A percentile compares a stretch with the other conserved stretches of the same genome.
phyloP scores from a whole-genome alignment of 2,113 vertebrate genomes.

The Myotis brandtii region DNA sequence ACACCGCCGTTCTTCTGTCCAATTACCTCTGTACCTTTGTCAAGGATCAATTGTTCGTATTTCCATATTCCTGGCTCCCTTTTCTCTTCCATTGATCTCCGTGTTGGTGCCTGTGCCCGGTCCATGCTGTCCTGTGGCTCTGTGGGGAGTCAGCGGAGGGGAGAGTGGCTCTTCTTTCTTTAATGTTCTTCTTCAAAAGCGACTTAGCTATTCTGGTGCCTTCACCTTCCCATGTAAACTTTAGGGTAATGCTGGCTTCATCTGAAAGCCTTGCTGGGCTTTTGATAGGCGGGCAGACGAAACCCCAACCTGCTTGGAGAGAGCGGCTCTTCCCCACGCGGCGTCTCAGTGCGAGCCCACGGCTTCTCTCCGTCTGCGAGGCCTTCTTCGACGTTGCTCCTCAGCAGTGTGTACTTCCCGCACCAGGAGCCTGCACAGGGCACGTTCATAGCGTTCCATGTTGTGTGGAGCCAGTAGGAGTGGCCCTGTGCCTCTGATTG shows the following conservation, averaged over 20 bases:
- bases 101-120: not conserved
- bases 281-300: not conserved
- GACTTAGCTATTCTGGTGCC: not conserved
- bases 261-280: not conserved
- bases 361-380: not conserved
- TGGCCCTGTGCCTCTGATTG: not conserved
- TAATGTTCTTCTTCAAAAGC: not conserved
- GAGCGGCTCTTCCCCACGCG: not conserved
- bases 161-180: not conserved
- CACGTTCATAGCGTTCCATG: too few relatives aligned
- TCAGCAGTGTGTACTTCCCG: not conserved
- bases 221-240: not conserved
- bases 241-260: not conserved
- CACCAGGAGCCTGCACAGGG: not conserved
- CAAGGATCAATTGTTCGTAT: not conserved
- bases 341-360: not conserved
- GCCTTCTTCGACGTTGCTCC: not conserved
- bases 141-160: not conserved
- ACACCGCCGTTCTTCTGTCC: not conserved
- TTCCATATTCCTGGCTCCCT: not conserved
- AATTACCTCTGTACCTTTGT: not conserved
- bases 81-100: not conserved
- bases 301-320: too few relatives aligned
- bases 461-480: not conserved
- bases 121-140: rapidly evolving